A percentile compares a stretch with the other conserved stretches of the same genome.
Evolutionary conservation across 2,888 invertebrate species (phyloP).

Genomic region (Drosophila cognata): DNA sequence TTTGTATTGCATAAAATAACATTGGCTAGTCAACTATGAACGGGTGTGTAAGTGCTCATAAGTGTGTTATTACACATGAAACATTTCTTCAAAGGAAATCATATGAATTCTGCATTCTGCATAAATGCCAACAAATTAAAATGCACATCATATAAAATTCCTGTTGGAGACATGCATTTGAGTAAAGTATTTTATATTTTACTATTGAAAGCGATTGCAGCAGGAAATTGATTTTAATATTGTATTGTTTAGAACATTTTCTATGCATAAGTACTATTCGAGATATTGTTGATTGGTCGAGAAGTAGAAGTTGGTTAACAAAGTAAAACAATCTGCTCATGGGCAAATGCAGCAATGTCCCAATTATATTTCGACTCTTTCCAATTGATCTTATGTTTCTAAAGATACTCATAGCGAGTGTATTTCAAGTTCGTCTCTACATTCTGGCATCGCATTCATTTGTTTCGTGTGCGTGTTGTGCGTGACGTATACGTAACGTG

Average conservation of each 20-base stretch:
- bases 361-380: neutral
- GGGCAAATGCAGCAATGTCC: neutral
- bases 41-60: constrained; percentile 14
- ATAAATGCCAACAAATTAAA: neutral
- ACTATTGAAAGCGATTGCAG: neutral
- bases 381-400: too few relatives aligned
- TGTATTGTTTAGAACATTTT: neutral
- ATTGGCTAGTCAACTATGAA: constrained; percentile 25
- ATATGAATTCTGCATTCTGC: neutral
- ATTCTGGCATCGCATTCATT: constrained; percentile 17
- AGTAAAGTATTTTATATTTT: neutral
- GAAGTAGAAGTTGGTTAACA: neutral
- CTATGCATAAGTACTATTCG: neutral
- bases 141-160: neutral
- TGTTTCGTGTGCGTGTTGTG: constrained; percentile 46
- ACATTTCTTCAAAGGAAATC: constrained; percentile 1
- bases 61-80: constrained; percentile 17
- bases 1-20: constrained; percentile 51
- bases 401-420: neutral
- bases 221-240: neutral
- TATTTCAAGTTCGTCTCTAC: constrained; percentile 20
- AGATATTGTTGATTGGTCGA: neutral
- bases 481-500: constrained; percentile 74
- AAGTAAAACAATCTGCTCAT: neutral
- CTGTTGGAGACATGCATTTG: neutral